A percentile compares a stretch with the other conserved stretches of the same genome.
Conservation (phyloP, 2,888 invertebrate species). For the Agriopis leucophaearia region DNA sequence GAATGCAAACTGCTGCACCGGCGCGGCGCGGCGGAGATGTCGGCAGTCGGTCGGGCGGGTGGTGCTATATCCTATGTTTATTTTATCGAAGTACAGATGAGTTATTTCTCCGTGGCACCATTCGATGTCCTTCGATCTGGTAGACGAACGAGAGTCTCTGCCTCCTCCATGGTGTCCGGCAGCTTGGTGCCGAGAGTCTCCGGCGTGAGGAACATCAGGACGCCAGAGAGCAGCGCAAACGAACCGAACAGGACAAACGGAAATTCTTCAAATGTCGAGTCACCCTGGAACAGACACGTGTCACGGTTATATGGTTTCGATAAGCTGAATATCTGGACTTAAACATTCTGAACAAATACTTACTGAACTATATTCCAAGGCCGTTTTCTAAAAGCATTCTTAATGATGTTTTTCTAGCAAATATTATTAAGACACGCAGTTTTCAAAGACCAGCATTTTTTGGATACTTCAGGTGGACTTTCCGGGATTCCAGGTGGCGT, state of each 20-base stretch:
- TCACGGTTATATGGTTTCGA: no score
- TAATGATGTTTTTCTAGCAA: background rate
- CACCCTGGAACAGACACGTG: constrained; percentile 54
- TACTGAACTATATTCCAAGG: no score
- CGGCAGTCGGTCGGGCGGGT: no score
- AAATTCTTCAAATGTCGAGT: constrained; percentile 66
- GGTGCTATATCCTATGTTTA: no score
- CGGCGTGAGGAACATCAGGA: constrained; percentile 83
- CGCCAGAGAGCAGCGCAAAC: constrained; percentile 81
- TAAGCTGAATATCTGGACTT: no score
- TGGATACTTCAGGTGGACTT: no score
- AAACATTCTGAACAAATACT: no score
- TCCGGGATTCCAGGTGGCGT: no score
- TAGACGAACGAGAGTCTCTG: constrained; percentile 43
- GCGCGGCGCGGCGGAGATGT: no score
- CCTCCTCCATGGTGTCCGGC: constrained; percentile 81
- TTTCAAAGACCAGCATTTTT: no score
- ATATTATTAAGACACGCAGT: background rate
- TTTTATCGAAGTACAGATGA: background rate
- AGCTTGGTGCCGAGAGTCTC: constrained; percentile 85
- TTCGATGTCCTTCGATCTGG: background rate
- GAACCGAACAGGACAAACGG: constrained; percentile 85
- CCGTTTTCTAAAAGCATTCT: no score
- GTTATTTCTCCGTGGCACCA: background rate
- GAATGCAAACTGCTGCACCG: no score